phyloP scores from a whole-genome alignment of 2,888 invertebrate genomes.

The Callyntrura sp. region DNA sequence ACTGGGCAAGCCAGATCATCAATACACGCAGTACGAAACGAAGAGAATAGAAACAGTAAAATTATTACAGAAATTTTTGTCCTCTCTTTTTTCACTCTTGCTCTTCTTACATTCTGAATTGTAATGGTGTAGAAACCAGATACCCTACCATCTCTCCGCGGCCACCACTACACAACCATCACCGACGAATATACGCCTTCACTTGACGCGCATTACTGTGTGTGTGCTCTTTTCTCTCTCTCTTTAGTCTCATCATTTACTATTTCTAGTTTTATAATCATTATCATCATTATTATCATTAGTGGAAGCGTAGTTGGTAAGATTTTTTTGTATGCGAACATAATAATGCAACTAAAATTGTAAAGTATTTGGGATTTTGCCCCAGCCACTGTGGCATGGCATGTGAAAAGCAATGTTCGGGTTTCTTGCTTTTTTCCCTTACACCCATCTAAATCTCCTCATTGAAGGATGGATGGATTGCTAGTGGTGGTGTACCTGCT shows the following conservation, averaged over 20 bases:
- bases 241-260: constrained; percentile 7
- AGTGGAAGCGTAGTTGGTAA: constrained; percentile 11
- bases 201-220: background rate
- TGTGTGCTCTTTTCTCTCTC: constrained; percentile 13
- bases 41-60: background rate
- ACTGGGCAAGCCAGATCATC: background rate
- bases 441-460: background rate
- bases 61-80: constrained; percentile 54
- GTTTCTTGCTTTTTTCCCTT: constrained; percentile 32
- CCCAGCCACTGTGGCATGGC: constrained; percentile 53
- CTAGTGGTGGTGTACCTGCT: constrained; percentile 59
- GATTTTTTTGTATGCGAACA: constrained; percentile 53
- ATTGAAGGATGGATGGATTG: constrained; percentile 7
- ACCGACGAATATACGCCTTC: constrained; percentile 13
- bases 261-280: constrained; percentile 24
- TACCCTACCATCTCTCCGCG: constrained; percentile 31
- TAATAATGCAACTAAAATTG: constrained; percentile 36
- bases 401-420: constrained; percentile 4
- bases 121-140: constrained; percentile 31
- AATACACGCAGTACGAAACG: background rate
- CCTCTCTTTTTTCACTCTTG: constrained; percentile 63
- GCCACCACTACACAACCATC: constrained; percentile 14
- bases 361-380: constrained; percentile 62
- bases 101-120: background rate
- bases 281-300: constrained; percentile 50